A percentile compares a stretch with the other conserved stretches of the same genome.
These are phyloP conservation scores for Scatophagus argus DNA, from an alignment of 2,113 vertebrate genomes.

Conservation along the genomic window DNA sequence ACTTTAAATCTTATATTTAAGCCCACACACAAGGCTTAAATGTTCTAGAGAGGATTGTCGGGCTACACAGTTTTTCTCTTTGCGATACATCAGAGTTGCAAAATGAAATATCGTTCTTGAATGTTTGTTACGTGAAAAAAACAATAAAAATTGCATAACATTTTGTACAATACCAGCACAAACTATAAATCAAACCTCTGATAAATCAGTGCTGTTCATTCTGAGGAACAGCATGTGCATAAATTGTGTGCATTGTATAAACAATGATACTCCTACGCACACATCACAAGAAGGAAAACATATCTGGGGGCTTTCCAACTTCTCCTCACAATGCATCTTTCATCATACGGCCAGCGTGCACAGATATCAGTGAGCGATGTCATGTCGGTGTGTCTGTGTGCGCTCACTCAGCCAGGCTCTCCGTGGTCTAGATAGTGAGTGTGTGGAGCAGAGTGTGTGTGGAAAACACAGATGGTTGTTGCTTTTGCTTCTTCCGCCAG, in stretches of 20 bases:
- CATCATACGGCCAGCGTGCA: slow-evolving; percentile 43
- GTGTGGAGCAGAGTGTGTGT: slow-evolving; percentile 38
- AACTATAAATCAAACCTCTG: slow-evolving; percentile 42
- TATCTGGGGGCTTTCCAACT: slow-evolving; percentile 73
- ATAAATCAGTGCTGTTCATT: slow-evolving; percentile 52
- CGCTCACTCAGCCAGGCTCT: slow-evolving; percentile 24
- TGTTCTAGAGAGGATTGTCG: neutral
- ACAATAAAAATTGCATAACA: neutral
- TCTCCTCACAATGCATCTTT: slow-evolving; percentile 74
- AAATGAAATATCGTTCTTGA: slow-evolving; percentile 36
- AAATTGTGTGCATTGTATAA: slow-evolving; percentile 39
- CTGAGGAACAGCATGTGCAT: slow-evolving; percentile 24
- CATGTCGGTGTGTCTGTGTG: slow-evolving; percentile 35
- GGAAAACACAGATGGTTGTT: slow-evolving; percentile 76
- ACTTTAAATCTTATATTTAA: neutral
- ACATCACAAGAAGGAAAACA: slow-evolving; percentile 55
- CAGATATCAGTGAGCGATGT: slow-evolving; percentile 67
- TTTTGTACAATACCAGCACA: slow-evolving; percentile 41
- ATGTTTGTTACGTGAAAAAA: slow-evolving; percentile 12
- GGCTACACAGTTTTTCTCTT: neutral
- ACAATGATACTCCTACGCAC: slow-evolving; percentile 46
- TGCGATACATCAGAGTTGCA: neutral
- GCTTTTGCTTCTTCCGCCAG: slow-evolving; percentile 77
- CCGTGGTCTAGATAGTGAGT: slow-evolving; percentile 46
- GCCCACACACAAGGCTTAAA: neutral